phyloP scores from a whole-genome alignment of 2,113 vertebrate genomes.

The Seriola aureovittata region DNA sequence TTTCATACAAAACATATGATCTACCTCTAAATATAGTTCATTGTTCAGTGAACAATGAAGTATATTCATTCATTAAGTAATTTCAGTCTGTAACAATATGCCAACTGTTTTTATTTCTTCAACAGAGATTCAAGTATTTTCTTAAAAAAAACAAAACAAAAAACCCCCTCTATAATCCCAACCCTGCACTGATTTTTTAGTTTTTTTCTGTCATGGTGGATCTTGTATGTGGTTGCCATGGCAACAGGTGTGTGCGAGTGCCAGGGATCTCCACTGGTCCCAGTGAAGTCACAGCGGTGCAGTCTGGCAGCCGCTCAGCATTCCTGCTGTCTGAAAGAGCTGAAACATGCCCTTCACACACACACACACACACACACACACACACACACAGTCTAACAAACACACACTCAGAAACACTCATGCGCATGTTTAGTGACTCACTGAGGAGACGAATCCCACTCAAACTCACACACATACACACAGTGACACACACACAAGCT shows the following conservation, averaged over 20 bases:
- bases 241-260: conserved; percentile 54
- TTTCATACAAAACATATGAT: no score
- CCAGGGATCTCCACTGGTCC: conserved; percentile 71
- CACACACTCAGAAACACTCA: not conserved
- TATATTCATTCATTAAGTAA: no score
- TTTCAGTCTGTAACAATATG: no score
- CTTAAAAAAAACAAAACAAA: no score
- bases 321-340: conserved; percentile 66
- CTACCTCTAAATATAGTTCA: no score
- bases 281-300: conserved; percentile 72
- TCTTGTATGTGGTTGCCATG: conserved; percentile 72
- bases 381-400: conserved; percentile 34
- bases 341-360: conserved; percentile 44
- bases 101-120: not conserved
- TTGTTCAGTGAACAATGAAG: no score
- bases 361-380: conserved; percentile 14
- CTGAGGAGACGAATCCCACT: no score
- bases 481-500: not conserved
- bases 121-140: not conserved
- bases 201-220: conserved; percentile 35
- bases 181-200: no score
- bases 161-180: no score
- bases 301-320: conserved; percentile 66
- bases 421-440: no score
- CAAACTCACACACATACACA: not conserved